Percentiles rank a stretch among this genome's conserved stretches.
These are phyloP conservation scores for Onthophagus taurus DNA, from an alignment of 1,140 invertebrate genomes.

Conservation along the genomic window DNA sequence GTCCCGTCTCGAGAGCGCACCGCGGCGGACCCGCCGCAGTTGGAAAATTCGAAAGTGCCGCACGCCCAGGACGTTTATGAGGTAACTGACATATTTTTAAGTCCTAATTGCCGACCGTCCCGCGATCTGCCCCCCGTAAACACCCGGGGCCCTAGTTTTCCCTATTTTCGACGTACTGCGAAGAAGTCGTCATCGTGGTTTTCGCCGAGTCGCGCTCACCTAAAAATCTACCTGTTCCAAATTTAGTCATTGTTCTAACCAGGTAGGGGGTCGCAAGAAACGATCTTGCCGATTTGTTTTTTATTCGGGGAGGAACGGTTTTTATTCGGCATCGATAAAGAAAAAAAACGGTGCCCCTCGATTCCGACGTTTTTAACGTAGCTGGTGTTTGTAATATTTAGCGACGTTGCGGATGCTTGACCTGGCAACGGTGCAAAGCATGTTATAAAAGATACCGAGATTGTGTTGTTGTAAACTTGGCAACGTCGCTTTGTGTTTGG, in stretches of 20 bases:
- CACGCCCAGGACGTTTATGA: conserved; percentile 27
- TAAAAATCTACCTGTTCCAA: too few relatives aligned
- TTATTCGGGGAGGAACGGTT: not conserved
- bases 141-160: too few relatives aligned
- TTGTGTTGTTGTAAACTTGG: conserved; percentile 17
- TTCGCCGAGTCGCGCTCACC: too few relatives aligned
- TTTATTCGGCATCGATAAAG: too few relatives aligned
- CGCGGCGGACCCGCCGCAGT: conserved; percentile 21
- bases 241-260: conserved; percentile 27
- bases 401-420: conserved; percentile 36
- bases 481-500: too few relatives aligned
- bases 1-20: conserved; percentile 18
- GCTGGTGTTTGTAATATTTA: conserved; percentile 32
- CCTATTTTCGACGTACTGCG: too few relatives aligned
- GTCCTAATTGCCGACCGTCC: conserved; percentile 9
- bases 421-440: conserved; percentile 34
- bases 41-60: conserved; percentile 18
- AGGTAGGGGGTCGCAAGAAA: conserved; percentile 26
- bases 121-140: too few relatives aligned
- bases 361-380: too few relatives aligned
- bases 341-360: too few relatives aligned
- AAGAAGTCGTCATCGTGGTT: too few relatives aligned
- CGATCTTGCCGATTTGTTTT: conserved; percentile 8
- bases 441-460: conserved; percentile 30
- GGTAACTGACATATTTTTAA: conserved; percentile 36